Evolutionary conservation across 92 coral and sea anemone species (phyloP).

Genomic region (Epizoanthus fatuus): DNA sequence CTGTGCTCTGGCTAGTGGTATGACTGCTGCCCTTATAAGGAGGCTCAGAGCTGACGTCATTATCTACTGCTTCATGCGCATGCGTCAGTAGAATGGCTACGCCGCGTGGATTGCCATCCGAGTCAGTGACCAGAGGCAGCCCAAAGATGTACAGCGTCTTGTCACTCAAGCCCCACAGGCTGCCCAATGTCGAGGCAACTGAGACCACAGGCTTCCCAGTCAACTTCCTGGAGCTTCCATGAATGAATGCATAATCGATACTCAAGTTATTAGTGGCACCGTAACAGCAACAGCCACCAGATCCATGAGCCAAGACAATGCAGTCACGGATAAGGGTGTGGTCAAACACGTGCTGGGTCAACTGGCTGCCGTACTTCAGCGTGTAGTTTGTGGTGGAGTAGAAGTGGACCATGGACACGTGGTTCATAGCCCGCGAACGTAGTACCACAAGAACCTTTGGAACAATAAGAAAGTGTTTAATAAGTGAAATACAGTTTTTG

Average conservation of each 20-base stretch:
- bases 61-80: background rate
- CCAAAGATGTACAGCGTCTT: background rate
- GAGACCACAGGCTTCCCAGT: constrained; percentile 19
- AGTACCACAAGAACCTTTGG: constrained; percentile 38
- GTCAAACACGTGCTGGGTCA: background rate
- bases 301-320: constrained; percentile 19
- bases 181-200: constrained; percentile 24
- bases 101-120: constrained; percentile 16
- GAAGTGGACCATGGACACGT: background rate
- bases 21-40: background rate
- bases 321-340: background rate
- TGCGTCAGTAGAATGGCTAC: background rate
- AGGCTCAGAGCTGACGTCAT: background rate
- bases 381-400: constrained; percentile 13
- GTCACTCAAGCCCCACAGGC: constrained; percentile 13
- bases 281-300: constrained; percentile 11
- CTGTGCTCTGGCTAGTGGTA: background rate
- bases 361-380: background rate
- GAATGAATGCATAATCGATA: constrained; percentile 6
- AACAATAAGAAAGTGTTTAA: background rate
- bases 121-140: constrained; percentile 9
- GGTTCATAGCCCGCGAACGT: background rate
- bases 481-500: background rate
- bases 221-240: background rate
- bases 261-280: background rate